A percentile compares a stretch with the other conserved stretches of the same genome.
Evolutionary conservation across 1,140 invertebrate species (phyloP).

Genomic region (Atta cephalotes): DNA sequence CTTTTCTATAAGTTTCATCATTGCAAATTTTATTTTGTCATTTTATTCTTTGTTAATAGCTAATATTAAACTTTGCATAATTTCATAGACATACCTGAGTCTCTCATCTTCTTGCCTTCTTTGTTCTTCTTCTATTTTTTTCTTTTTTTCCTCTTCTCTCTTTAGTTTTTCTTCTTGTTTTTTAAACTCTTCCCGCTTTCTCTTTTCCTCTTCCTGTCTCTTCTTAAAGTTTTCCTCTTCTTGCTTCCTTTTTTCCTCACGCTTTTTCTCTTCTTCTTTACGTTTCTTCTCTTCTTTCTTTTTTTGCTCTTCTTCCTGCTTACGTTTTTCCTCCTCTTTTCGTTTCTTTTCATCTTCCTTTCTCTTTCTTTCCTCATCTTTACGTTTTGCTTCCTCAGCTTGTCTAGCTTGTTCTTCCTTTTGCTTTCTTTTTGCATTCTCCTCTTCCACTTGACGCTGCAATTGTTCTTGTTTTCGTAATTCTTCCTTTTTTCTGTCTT

Average conservation of each 20-base stretch:
- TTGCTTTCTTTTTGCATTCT: constrained; percentile 79
- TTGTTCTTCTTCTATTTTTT: constrained; percentile 85
- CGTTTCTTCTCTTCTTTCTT: constrained; percentile 82
- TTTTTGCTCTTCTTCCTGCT: constrained; percentile 80
- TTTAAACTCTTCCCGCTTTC: constrained; percentile 85
- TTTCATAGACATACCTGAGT: constrained; percentile 75
- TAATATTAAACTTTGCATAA: neutral
- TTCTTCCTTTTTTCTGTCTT: constrained; percentile 83
- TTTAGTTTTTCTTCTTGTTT: constrained; percentile 85
- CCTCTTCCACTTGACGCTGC: constrained; percentile 75
- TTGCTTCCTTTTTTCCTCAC: constrained; percentile 82
- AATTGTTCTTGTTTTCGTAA: constrained; percentile 79
- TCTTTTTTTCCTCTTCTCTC: constrained; percentile 86
- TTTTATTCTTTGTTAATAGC: neutral
- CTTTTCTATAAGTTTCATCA: constrained; percentile 76
- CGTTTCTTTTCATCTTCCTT: constrained; percentile 80
- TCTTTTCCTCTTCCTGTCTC: constrained; percentile 86
- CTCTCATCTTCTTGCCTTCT: constrained; percentile 85
- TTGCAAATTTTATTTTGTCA: constrained; percentile 16
- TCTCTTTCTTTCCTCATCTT: constrained; percentile 82
- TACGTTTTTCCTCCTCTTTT: constrained; percentile 83
- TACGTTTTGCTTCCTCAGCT: constrained; percentile 81
- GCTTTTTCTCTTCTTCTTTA: constrained; percentile 85
- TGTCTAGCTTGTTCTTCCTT: constrained; percentile 81
- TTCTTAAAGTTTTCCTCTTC: constrained; percentile 83